Conservation (phyloP, 2,888 invertebrate species). For the Hyppa rectilinea region DNA sequence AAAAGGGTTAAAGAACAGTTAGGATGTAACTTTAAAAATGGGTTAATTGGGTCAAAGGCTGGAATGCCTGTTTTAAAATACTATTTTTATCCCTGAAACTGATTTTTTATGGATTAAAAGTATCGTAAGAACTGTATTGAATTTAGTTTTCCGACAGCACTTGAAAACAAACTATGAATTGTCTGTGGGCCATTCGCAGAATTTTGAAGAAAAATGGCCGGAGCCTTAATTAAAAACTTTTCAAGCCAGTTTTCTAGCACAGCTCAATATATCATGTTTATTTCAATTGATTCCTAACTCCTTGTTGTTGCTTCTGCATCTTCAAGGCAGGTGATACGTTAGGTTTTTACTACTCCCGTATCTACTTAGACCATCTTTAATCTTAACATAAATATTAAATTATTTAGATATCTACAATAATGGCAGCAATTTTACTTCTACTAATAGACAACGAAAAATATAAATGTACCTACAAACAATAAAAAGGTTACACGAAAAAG, state of each 20-base stretch:
- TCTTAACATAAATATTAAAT: slow-evolving; percentile 14
- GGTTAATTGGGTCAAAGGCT: slow-evolving; percentile 2
- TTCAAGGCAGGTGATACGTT: slow-evolving; percentile 28
- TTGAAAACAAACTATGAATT: neutral
- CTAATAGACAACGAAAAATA: neutral
- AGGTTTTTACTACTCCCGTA: slow-evolving; percentile 17
- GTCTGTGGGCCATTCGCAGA: neutral
- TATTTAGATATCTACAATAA: neutral
- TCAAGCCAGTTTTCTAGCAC: neutral
- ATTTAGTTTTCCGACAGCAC: neutral
- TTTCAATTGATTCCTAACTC: slow-evolving; percentile 20
- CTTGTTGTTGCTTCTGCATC: neutral
- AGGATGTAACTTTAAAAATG: too few relatives aligned
- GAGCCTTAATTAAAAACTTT: neutral
- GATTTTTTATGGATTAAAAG: neutral
- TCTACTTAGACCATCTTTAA: slow-evolving; percentile 23
- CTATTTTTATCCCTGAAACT: neutral
- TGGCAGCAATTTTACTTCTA: neutral
- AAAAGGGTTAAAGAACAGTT: neutral
- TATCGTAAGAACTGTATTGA: rapidly evolving
- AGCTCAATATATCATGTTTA: slow-evolving; percentile 9
- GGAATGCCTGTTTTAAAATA: neutral
- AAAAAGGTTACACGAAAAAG: neutral
- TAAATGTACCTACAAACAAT: neutral
- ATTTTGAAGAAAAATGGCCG: neutral